Evolutionary conservation across 2,888 invertebrate species (phyloP).

Genomic region (Cephus pulcher): DNA sequence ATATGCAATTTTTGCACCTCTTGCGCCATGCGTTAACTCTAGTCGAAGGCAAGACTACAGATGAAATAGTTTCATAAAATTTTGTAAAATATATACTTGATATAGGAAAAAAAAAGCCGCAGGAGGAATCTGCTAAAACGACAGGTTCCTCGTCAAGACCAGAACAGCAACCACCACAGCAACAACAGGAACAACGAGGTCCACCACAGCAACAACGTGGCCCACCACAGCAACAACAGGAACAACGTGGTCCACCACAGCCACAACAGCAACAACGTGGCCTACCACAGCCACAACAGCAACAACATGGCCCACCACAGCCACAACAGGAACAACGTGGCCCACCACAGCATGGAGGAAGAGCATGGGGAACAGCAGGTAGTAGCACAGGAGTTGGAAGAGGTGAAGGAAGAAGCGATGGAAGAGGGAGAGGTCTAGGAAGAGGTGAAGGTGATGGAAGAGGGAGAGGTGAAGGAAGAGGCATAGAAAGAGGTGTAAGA

Average conservation of each 20-base stretch:
- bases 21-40: too few species aligned
- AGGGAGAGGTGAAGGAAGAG: neutral
- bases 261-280: conserved; percentile 5
- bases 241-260: neutral
- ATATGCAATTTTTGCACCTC: too few species aligned
- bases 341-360: conserved; percentile 27
- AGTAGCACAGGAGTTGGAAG: neutral
- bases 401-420: neutral
- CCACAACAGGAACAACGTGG: conserved; percentile 6
- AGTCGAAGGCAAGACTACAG: too few species aligned
- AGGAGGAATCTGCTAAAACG: too few species aligned
- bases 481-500: neutral
- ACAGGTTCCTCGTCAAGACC: too few species aligned
- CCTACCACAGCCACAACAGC: conserved; percentile 11
- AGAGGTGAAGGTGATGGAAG: neutral
- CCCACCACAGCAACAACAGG: conserved; percentile 9
- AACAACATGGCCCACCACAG: neutral
- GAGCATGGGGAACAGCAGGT: neutral
- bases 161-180: conserved; percentile 1
- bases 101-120: too few species aligned
- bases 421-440: conserved; percentile 11
- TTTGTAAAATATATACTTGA: too few species aligned
- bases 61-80: too few species aligned
- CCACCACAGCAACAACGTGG: conserved; percentile 10
- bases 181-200: conserved; percentile 9